A percentile compares a stretch with the other conserved stretches of the same genome.
Evolutionary conservation across 1,140 invertebrate species (phyloP).

Genomic region (Drosophila watanabei): DNA sequence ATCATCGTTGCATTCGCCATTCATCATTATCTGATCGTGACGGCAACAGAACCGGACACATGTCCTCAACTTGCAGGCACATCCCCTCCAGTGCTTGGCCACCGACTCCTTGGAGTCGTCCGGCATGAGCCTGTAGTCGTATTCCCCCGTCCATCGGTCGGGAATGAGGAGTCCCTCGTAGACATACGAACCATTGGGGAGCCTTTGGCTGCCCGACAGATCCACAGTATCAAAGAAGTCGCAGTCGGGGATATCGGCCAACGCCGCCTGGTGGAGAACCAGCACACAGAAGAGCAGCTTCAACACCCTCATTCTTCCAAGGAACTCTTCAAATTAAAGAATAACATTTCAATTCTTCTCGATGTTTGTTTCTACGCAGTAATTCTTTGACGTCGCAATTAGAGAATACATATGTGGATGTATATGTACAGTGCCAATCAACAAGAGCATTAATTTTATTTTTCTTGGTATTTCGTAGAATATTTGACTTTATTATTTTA

Average conservation of each 20-base stretch:
- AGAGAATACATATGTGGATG: neutral
- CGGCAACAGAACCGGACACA: constrained; percentile 72
- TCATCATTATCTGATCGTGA: constrained; percentile 9
- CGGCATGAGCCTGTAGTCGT: constrained; percentile 41
- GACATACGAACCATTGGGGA: constrained; percentile 63
- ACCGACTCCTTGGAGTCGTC: constrained; percentile 24
- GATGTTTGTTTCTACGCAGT: neutral
- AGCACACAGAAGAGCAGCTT: neutral
- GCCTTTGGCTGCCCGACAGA: constrained; percentile 26
- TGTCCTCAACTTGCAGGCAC: constrained; percentile 53
- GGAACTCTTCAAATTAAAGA: neutral
- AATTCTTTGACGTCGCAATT: neutral
- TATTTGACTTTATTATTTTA: neutral
- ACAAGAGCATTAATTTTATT: neutral
- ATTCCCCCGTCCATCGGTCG: constrained; percentile 37
- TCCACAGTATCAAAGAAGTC: constrained; percentile 66
- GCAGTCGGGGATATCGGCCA: constrained; percentile 47
- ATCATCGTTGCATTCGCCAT: constrained; percentile 12
- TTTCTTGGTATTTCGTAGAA: neutral
- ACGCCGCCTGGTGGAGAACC: neutral
- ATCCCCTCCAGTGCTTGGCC: constrained; percentile 57
- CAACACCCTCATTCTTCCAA: neutral
- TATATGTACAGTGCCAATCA: neutral
- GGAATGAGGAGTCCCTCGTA: constrained; percentile 66
- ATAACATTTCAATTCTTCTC: neutral